These are phyloP conservation scores for Orcinus orca DNA, from an alignment of 2,113 vertebrate genomes.

Conservation along the genomic window DNA sequence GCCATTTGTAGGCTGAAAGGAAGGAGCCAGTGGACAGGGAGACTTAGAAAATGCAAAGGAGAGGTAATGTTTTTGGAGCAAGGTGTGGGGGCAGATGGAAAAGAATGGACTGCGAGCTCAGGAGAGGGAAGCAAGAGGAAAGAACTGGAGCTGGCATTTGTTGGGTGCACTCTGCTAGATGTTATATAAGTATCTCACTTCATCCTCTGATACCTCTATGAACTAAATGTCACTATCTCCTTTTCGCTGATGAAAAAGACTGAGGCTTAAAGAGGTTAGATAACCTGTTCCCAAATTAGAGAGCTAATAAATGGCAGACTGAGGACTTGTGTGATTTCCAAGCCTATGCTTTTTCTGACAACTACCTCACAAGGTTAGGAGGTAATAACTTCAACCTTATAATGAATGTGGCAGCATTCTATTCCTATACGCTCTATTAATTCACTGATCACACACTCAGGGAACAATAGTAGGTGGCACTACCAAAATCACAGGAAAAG, in stretches of 20 bases:
- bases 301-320: neutral
- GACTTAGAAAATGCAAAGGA: neutral
- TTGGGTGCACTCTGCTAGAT: neutral
- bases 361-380: neutral
- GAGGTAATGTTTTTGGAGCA: neutral
- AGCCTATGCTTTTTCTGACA: neutral
- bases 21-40: neutral
- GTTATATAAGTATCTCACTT: neutral
- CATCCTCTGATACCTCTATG: neutral
- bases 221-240: neutral
- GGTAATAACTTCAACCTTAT: neutral
- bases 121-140: neutral
- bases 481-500: neutral
- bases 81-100: neutral
- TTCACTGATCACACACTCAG: neutral
- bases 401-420: neutral
- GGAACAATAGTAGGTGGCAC: neutral
- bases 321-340: neutral
- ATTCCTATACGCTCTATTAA: neutral
- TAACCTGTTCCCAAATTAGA: neutral
- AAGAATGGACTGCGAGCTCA: neutral
- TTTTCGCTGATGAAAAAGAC: neutral
- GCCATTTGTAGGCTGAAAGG: neutral
- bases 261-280: neutral
- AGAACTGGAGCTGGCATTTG: neutral